These are phyloP conservation scores for Drosophila suboccidentalis DNA, from an alignment of 2,888 invertebrate species.

Conservation along the genomic window DNA sequence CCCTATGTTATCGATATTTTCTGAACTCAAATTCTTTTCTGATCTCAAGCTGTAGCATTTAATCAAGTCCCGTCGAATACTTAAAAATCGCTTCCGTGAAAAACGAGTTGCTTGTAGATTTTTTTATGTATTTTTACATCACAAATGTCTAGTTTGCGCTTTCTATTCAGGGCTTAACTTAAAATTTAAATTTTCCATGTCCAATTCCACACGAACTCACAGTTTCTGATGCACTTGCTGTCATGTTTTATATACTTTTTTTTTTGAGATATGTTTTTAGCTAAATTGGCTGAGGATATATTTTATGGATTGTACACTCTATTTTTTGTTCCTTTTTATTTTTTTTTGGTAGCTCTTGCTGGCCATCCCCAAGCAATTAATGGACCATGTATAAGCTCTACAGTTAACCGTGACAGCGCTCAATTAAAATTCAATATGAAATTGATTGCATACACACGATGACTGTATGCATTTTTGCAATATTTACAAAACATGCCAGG, in stretches of 20 bases:
- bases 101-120: no score
- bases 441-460: constrained; percentile 37
- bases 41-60: no score
- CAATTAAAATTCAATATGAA: constrained; percentile 64
- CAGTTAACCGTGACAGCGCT: constrained; percentile 35
- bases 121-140: no score
- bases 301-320: neutral
- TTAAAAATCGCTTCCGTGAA: no score
- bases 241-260: constrained; percentile 1
- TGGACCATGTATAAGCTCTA: constrained; percentile 26
- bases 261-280: neutral
- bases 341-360: constrained; percentile 18
- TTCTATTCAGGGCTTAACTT: no score
- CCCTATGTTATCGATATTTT: no score
- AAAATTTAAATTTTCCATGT: no score
- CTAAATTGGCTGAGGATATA: constrained; percentile 12
- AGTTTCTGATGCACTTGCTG: constrained; percentile 8
- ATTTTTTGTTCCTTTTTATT: neutral
- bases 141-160: no score
- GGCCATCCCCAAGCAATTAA: constrained; percentile 40
- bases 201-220: neutral
- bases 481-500: constrained; percentile 30
- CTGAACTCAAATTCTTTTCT: no score
- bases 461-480: constrained; percentile 23
- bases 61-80: no score